Evolutionary conservation across 2,888 invertebrate species (phyloP), one percentile per base, ranked within the genome.

Genomic region (Agriopis leucophaearia): DNA sequence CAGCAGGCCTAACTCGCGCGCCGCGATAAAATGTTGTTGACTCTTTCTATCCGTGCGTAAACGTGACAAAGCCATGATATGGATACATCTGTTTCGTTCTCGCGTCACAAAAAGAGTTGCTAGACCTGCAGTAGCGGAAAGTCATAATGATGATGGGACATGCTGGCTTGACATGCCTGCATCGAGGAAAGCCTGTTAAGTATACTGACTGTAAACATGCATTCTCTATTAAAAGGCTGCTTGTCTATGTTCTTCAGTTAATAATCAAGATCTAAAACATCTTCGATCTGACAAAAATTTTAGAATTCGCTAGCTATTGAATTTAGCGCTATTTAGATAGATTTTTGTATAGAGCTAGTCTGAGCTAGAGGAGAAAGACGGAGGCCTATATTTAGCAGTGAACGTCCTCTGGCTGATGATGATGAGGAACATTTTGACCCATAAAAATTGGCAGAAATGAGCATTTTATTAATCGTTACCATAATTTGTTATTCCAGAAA

Each of bases 401-500:
- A 5, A 27, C 27, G 27, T 27, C 18, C 3, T 27, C 27, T 27
- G 27, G 27, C 4, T 27, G 27, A 27, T 5, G 27, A 27, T 27
- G 27, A 2, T 27, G 27, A 27, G 27, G 27, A 27, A 27, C 5
- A 27, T 27, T 3, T 27, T 5, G 2, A 27, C 1, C 27, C 5
- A 27, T 27, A 27, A 27, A 27, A 27, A 27, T 27, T 27, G 27
- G 27, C 27, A 27, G 13, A 16, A 13, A 35, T 44, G 38, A 47
- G 48, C 15, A 16, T 44, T 56, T 44, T 18, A 50, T 38, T 50
- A 38, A 59, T n/a, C 27, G 15, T 50, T 40, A 36, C 38, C 15
- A 59, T 38, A 38, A 59, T 48, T 40, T 59, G 10, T 67, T 27
- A 67, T 67, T 67, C 54, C 67, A 67, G 67, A 67, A 61, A 66